Conservation (phyloP, 1,140 invertebrate species). For the Plutomurus gul region DNA sequence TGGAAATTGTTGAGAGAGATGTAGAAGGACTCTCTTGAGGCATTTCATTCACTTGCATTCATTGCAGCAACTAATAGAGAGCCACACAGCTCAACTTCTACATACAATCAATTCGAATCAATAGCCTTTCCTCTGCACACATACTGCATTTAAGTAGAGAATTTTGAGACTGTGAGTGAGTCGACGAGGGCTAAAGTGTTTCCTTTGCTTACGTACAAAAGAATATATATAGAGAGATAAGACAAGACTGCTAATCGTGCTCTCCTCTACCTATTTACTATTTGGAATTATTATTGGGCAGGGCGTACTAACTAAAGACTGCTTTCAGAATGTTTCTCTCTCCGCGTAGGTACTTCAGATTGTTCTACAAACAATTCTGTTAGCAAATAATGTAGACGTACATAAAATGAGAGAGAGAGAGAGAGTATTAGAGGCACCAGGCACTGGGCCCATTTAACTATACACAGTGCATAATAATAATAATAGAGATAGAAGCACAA, state of each 20-base stretch:
- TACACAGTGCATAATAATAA: too few species aligned
- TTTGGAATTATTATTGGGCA: conserved; percentile 14
- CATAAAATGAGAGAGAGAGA: too few species aligned
- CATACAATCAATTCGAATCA: conserved; percentile 15
- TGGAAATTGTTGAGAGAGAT: background rate
- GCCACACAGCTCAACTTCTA: background rate
- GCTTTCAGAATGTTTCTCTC: background rate
- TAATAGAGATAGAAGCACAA: too few species aligned
- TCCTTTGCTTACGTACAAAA: too few species aligned
- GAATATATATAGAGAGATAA: background rate
- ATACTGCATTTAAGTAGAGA: background rate
- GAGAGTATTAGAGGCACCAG: too few species aligned
- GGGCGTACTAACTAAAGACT: background rate
- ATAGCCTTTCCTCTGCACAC: background rate
- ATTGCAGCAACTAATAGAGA: background rate
- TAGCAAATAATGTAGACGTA: too few species aligned
- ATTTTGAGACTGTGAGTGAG: background rate
- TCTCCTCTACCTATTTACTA: conserved; percentile 17
- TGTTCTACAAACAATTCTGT: too few species aligned
- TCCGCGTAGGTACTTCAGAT: background rate
- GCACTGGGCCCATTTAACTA: too few species aligned
- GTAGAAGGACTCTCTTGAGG: conserved; percentile 17
- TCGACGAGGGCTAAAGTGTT: background rate
- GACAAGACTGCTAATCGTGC: background rate
- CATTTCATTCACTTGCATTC: background rate